Percentiles rank a stretch among this genome's conserved stretches.
Conservation (phyloP, 1,140 invertebrate genomes). For the Rhizoglyphus robini region DNA sequence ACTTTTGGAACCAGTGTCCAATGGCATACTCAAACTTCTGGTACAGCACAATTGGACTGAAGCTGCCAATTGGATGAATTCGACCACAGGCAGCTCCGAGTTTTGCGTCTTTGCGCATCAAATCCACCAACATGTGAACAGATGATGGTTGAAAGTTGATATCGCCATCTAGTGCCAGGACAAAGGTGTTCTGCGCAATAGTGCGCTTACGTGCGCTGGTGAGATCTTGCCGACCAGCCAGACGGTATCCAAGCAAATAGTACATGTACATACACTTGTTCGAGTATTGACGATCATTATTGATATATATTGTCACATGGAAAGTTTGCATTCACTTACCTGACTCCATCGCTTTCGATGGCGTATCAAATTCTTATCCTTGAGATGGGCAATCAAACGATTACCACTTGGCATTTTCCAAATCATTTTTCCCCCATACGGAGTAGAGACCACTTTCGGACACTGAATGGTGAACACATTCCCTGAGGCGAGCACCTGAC, state of each 20-base stretch:
- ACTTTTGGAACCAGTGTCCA: conserved; percentile 99
- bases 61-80: conserved; percentile 94
- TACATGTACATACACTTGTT: conserved; percentile 99
- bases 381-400: conserved; percentile 90
- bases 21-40: conserved; percentile 98
- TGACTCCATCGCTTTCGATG: conserved; percentile 35
- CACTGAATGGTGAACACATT: conserved; percentile 48
- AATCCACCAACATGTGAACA: conserved; percentile 80
- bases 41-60: conserved; percentile 98
- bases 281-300: no score
- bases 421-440: conserved; percentile 82
- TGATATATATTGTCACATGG: no score
- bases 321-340: no score
- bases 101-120: conserved; percentile 98
- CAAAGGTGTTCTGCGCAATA: conserved; percentile 88
- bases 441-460: conserved; percentile 81
- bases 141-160: conserved; percentile 95
- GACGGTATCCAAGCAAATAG: conserved; percentile 80
- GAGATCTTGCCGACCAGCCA: conserved; percentile 79
- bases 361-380: conserved; percentile 90
- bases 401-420: conserved; percentile 95
- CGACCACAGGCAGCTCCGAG: no score
- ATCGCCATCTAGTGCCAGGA: conserved; percentile 95
- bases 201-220: conserved; percentile 82
- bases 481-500: conserved; percentile 73